These are phyloP conservation scores for Austrofundulus limnaeus DNA, from an alignment of 2,113 vertebrate genomes.

Conservation along the genomic window DNA sequence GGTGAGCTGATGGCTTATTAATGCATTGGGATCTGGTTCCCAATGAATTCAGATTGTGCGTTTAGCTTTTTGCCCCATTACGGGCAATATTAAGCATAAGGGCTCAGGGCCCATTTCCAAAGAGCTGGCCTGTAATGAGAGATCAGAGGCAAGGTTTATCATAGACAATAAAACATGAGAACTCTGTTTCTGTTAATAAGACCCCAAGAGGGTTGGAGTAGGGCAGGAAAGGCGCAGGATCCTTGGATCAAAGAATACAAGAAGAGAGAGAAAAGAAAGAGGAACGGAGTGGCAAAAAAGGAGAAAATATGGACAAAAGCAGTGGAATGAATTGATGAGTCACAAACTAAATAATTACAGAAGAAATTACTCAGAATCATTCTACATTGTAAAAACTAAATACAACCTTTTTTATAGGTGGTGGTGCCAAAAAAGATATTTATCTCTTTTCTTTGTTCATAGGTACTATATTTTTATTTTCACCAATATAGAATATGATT, in stretches of 20 bases:
- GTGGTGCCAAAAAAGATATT: no score
- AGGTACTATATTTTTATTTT: no score
- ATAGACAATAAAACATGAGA: conserved; percentile 78
- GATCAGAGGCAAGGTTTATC: conserved; percentile 77
- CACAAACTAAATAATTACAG: conserved; percentile 8
- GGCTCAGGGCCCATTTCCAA: conserved; percentile 70
- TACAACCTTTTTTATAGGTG: no score
- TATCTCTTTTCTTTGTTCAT: no score
- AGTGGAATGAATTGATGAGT: conserved; percentile 14
- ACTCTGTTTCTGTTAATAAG: conserved; percentile 78
- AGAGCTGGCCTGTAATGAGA: conserved; percentile 72
- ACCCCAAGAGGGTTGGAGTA: conserved; percentile 68
- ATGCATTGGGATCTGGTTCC: conserved; percentile 56
- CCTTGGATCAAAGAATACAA: conserved; percentile 68
- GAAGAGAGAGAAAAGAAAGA: conserved; percentile 8
- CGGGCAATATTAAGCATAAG: conserved; percentile 65
- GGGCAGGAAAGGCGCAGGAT: conserved; percentile 60
- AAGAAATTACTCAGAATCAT: neutral
- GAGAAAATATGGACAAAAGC: conserved; percentile 26
- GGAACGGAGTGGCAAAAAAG: conserved; percentile 17
- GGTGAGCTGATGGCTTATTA: conserved; percentile 65
- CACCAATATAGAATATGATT: no score
- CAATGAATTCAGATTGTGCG: conserved; percentile 54
- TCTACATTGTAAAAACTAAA: neutral
- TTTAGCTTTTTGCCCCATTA: conserved; percentile 74